phyloP scores from a whole-genome alignment of 2,113 vertebrate genomes.

The Glaucidium brasilianum region DNA sequence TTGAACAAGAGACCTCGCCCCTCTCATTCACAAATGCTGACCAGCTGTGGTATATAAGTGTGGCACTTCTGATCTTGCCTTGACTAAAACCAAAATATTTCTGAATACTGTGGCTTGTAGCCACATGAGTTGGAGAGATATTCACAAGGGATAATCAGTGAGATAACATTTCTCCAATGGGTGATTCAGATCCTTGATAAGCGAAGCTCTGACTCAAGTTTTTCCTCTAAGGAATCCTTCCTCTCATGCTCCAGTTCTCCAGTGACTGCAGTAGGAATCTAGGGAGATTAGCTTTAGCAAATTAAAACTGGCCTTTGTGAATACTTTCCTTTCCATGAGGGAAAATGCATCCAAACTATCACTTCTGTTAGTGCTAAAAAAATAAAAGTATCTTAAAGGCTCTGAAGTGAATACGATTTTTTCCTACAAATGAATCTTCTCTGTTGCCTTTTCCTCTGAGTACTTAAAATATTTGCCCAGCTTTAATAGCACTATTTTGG shows the following conservation, averaged over 20 bases:
- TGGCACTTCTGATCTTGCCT: background rate
- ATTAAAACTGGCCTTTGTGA: background rate
- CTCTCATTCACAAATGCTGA: background rate
- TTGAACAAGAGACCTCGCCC: background rate
- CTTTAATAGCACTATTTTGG: background rate
- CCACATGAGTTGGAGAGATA: background rate
- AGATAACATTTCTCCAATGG: background rate
- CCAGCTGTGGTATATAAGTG: background rate
- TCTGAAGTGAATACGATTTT: background rate
- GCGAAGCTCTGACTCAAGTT: background rate
- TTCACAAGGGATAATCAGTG: background rate
- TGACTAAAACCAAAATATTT: background rate
- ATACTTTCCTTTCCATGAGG: background rate
- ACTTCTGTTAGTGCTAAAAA: background rate
- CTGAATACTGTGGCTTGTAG: background rate
- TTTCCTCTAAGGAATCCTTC: background rate
- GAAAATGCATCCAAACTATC: background rate
- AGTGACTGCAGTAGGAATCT: background rate
- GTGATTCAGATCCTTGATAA: background rate
- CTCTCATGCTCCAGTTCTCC: background rate
- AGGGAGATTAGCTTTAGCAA: background rate
- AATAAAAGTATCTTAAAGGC: background rate
- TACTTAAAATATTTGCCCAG: background rate
- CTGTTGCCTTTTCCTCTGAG: background rate
- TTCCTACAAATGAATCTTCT: background rate